Base-by-base conservation (phyloP, 2,113 vertebrate genomes). In the Mystacornis crossleyi region DNA sequence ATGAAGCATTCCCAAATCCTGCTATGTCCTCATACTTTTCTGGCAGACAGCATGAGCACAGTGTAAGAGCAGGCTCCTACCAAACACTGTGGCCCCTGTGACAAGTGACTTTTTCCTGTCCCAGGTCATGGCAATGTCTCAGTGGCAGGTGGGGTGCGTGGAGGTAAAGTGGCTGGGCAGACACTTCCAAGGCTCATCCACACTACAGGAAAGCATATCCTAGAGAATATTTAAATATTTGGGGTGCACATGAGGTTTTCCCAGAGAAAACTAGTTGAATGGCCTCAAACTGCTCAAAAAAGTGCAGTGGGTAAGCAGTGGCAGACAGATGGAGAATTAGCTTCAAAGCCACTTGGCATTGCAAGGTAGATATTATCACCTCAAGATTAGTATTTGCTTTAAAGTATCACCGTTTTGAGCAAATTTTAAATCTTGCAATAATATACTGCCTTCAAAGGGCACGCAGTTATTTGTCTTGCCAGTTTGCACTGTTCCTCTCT, bases 131-230 rank as follows among this genome's bases (percentile, higher is more conserved):
- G 38, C 21, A 45, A 28, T 12, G 5, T 34, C 75, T 78, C 31
- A 36, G 25, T 0, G 3, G 7, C 25, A 58, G 34, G 14, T 61
- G 14, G 8, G 40, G 9, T 12, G 43, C 3, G 4, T 4, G 20
- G 25, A 36, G 6, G 11, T 69, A 28, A 33, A 3, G 19, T n/a
- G 14, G 16, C 26, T 31, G 47, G 18, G 7, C 31, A 91, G 69
- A 36, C 8, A 29, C 34, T 78, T 71, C 26, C 38, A 28, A 50
- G 12, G 29, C 7, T 79, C 9, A 19, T 58, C 26, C 29, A 28
- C 61, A 28, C 24, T 42, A 18, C 33, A 78, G 42, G 26, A 75
- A 7, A 83, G 5, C 2, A 2, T 14, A 24, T 43, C 5, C 45
- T 25, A 23, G 31, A 50, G 36, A 33, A 29, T 15, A 0, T 50